Evolutionary conservation across 2,888 invertebrate genomes (phyloP), one percentile per base, ranked within the genome.

Genomic region (Sicus ferrugineus): DNA sequence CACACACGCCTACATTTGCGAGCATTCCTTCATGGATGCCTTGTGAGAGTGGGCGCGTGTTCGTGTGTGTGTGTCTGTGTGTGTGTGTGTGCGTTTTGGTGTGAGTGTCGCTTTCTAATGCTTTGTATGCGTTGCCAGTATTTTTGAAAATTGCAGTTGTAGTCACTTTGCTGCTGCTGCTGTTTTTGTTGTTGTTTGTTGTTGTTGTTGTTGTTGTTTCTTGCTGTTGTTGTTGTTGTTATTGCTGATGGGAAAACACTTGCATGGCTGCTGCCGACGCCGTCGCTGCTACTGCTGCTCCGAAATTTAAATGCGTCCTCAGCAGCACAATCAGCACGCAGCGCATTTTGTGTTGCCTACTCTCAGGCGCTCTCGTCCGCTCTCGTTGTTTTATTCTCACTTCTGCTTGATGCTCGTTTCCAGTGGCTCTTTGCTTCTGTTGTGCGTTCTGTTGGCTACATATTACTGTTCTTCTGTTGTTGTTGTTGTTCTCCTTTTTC

Each of bases 261-360:
- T n/a, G n/a, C n/a, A n/a, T n/a, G n/a, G n/a, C n/a, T n/a, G n/a
- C n/a, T n/a, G n/a, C n/a, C n/a, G n/a, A n/a, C n/a, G n/a, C n/a
- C n/a, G n/a, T n/a, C n/a, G n/a, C n/a, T n/a, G n/a, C 48, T 63
- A 68, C 64, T 72, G 74, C 68, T 75, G 73, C 71, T 73, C 73
- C 75, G 74, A 76, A 78, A 75, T 77, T 77, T 80, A 77, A 81
- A 80, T 80, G 79, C 80, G 75, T 77, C 78, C 79, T 78, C 76
- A 75, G 77, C 76, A 77, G 77, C 76, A 77, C 81, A 81, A 81
- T 80, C 81, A 80, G 81, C 79, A 77, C 78, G 79, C 76, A 79
- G 79, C 76, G 75, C 80, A 80, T 80, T 80, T 77, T 80, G 75
- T 70, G 69, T 65, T 71, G 70, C 65, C 54, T 69, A 59, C 68